These are phyloP conservation scores for Phrynocephalus versicolor DNA, from an alignment of 2,113 vertebrate genomes.

Conservation along the genomic window DNA sequence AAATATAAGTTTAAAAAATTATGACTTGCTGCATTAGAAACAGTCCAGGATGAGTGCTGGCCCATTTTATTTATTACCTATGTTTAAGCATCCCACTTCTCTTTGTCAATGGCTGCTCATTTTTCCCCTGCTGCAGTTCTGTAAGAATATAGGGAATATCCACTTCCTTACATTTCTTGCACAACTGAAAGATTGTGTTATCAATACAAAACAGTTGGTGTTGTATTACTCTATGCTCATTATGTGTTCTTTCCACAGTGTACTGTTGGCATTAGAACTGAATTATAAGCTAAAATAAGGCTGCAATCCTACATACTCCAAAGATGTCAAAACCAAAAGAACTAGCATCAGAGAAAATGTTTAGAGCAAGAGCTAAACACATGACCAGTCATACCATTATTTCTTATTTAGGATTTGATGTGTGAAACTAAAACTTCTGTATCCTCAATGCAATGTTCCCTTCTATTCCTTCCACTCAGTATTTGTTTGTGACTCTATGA, in stretches of 20 bases:
- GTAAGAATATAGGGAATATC: background rate
- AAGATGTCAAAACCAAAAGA: background rate
- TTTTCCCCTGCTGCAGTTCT: background rate
- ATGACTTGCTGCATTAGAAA: background rate
- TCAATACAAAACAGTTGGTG: background rate
- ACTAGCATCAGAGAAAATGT: background rate
- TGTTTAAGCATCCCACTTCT: background rate
- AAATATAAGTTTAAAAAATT: conserved; percentile 9
- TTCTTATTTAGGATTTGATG: background rate
- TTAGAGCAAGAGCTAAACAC: background rate
- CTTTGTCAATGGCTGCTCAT: background rate
- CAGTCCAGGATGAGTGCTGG: background rate
- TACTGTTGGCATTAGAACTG: background rate
- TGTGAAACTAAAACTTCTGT: too few species aligned
- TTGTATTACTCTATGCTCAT: background rate
- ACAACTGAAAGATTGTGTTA: background rate
- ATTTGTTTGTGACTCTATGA: too few species aligned
- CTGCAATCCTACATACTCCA: background rate
- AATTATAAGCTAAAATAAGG: background rate
- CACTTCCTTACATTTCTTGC: background rate
- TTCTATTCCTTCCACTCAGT: too few species aligned
- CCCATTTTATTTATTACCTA: background rate
- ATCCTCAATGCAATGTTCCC: too few species aligned
- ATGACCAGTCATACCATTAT: background rate
- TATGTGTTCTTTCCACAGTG: background rate